Base-by-base conservation (phyloP, 2,888 invertebrate species). In the Eupithecia tripunctaria region DNA sequence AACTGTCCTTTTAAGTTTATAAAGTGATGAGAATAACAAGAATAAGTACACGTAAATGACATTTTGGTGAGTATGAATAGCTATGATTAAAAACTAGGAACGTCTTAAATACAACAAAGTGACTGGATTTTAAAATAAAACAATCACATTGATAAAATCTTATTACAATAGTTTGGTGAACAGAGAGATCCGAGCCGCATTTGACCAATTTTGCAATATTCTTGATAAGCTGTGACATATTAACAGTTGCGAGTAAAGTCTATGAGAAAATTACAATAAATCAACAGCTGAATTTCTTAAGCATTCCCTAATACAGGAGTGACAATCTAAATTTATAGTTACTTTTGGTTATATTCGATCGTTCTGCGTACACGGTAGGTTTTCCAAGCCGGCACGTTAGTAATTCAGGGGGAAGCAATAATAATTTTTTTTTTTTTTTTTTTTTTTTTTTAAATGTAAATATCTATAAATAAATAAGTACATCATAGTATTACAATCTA, bases 141-240 rank as follows among this genome's bases (percentile, higher is more conserved):
- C 18, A 18, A 29, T 60, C 18, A 60, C 59, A 27, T 27, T 60
- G 60, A 29, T 2, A 29, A 29, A 60, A 29, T 29, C 60, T 60
- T 60, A 60, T 29, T 6, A 29, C 27, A 60, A 15, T 60, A 63
- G 29, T 63, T 63, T 63, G 63, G 63, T 65, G 65, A 65, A n/a
- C n/a, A 41, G 41, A 25, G 64, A 41, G 38, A 65, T 65, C 63
- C 32, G 63, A 27, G 38, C 38, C 41, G 29, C 36, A 25, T 25
- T 63, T 63, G 18, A 60, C 18, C 60, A 60, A 29, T 60, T 27
- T 29, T 60, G 29, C 29, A 29, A 18, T 29, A 18, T 60, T 18
- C 15, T 60, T 27, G 59, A 2, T 27, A 27, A 59, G 12, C 21
- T 21, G 2, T 56, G 47, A 51, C 51, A 51, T 10, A 51, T 51